These are phyloP conservation scores for Lasius fuliginosus DNA, from an alignment of 2,888 invertebrate genomes.

Conservation along the genomic window DNA sequence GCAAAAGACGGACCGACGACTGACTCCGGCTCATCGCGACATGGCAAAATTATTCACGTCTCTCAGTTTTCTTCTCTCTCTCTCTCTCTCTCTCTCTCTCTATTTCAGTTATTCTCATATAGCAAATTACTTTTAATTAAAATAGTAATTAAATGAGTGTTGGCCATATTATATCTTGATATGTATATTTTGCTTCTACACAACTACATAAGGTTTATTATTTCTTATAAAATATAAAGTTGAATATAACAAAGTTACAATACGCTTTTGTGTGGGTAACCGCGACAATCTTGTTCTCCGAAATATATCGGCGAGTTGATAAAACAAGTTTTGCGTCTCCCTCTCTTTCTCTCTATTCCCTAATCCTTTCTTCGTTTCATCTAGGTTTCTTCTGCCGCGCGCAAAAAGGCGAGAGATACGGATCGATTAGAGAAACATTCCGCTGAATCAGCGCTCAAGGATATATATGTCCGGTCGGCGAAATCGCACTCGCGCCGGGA, in stretches of 20 bases:
- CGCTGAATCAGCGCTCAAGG: conserved; percentile 77
- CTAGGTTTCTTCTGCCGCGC: conserved; percentile 30
- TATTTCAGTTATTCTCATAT: neutral
- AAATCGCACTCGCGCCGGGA: conserved; percentile 73
- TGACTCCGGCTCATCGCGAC: neutral
- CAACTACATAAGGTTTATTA: neutral
- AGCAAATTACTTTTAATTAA: neutral
- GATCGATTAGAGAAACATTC: conserved; percentile 75
- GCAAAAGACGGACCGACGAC: conserved; percentile 33
- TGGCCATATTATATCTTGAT: neutral
- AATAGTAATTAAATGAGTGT: no score
- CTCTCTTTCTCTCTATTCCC: conserved; percentile 35
- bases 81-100: neutral
- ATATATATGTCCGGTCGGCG: conserved; percentile 75
- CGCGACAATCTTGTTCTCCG: neutral
- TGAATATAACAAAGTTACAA: neutral
- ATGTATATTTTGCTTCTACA: neutral
- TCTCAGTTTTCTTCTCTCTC: no score
- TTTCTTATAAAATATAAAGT: neutral
- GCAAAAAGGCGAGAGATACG: conserved; percentile 64
- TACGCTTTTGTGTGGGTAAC: neutral
- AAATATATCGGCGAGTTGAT: neutral
- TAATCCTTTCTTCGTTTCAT: conserved; percentile 21
- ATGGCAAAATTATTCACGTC: neutral
- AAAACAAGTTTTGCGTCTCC: conserved; percentile 7